Base-by-base conservation (phyloP, 2,888 invertebrate genomes). In the Serrognathus titanus region DNA sequence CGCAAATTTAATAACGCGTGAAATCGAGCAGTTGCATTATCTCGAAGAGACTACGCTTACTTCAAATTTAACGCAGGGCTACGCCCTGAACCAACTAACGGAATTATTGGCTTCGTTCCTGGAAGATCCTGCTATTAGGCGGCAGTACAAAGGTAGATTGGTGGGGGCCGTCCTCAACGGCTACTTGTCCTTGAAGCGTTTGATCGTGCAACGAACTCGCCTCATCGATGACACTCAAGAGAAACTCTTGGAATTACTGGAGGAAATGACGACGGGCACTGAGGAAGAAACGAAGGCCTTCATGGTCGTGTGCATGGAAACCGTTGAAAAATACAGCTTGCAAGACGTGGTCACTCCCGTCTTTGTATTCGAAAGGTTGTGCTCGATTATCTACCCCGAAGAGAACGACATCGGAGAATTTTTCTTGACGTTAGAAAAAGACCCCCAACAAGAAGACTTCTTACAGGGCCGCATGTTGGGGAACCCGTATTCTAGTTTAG, bases 371-470 rank as follows among this genome's bases (percentile, higher is more conserved):
- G 98, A 98, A 79, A 83, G 97, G 40, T 84, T 98, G 2, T 97
- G 97, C 74, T 97, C 96, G 13, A 95, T 97, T 62, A 97, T 99
- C 65, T 94, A 95, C 75, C 97, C 96, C 0, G 97, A 97, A 74
- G 97, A 97, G 77, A 97, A 96, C 71, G 97, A 97, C 72, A 90
- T 95, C 2, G 94, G 94, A 0, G 97, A 98, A 77, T 98, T 98
- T 80, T 94, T 94, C 82, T 84, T 99, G 59, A 93, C 94, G 0
- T 81, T 99, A 4, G 98, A 98, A 74, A 99, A 99, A 74, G 99
- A 99, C 80, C 93, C 97, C 0, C 97, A 97, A 69, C 98, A 99
- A 71, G 99, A 99, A 78, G 98, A 99, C 80, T 99, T 97, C 79
- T 83, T 99, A 66, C 95, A 95, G 80, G 89, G 96, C 6, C 87